Percentiles rank a stretch among this genome's conserved stretches.
Conservation (phyloP, 2,888 invertebrate species). For the Lasioglossum calceatum region DNA sequence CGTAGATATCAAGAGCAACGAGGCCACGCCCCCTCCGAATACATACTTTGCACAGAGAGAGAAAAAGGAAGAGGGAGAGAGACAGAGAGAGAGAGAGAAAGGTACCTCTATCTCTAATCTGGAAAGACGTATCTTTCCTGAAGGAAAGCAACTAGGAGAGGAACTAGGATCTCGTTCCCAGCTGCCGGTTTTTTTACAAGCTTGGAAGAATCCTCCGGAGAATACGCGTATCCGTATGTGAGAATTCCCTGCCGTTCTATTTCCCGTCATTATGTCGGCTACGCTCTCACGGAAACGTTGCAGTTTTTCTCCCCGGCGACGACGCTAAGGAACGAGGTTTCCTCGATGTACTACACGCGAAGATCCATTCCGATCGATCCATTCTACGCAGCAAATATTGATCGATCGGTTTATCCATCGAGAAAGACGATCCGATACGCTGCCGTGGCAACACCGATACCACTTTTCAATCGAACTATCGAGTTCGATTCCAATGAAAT, state of each 20-base stretch:
- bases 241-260: conserved; percentile 76
- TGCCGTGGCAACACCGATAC: conserved; percentile 6
- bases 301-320: conserved; percentile 41
- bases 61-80: not conserved
- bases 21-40: not conserved
- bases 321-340: conserved; percentile 25
- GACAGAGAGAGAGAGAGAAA: not conserved
- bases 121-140: not conserved
- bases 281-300: conserved; percentile 55
- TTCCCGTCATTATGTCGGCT: conserved; percentile 68
- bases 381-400: conserved; percentile 25
- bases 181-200: conserved; percentile 38
- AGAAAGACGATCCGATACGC: conserved; percentile 25
- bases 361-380: not conserved
- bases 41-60: not conserved
- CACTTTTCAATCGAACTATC: not conserved
- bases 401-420: conserved; percentile 42
- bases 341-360: not conserved
- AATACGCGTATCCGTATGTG: conserved; percentile 65
- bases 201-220: conserved; percentile 37
- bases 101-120: not conserved
- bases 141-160: conserved; percentile 30
- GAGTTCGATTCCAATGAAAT: not conserved
- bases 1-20: not conserved
- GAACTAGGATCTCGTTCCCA: conserved; percentile 21